A percentile compares a stretch with the other conserved stretches of the same genome.
Conservation (phyloP, 2,888 invertebrate species). For the Noctuana brunneofusca region DNA sequence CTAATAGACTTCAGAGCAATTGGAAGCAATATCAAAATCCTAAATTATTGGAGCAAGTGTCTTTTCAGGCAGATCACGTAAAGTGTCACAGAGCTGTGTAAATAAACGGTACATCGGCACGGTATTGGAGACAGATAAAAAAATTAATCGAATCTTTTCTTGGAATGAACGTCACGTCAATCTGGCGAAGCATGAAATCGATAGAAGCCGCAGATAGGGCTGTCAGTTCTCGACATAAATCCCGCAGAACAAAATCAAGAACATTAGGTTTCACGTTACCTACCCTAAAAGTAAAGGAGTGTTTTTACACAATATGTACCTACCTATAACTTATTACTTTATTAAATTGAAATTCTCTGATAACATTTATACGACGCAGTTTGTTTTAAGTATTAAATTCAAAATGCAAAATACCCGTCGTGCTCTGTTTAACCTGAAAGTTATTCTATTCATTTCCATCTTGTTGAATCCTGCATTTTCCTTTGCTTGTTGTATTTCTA, state of each 20-base stretch:
- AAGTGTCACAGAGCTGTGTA: background rate
- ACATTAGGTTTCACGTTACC: background rate
- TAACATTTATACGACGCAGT: too few species aligned
- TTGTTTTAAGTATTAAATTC: too few species aligned
- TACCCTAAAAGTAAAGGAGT: background rate
- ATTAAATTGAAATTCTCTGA: too few species aligned
- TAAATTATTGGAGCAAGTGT: background rate
- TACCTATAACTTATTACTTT: too few species aligned
- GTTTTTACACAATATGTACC: too few species aligned
- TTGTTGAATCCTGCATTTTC: too few species aligned
- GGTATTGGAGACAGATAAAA: slow-evolving; percentile 13
- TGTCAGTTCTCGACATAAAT: slow-evolving; percentile 28
- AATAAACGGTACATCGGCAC: slow-evolving; percentile 10
- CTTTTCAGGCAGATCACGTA: background rate
- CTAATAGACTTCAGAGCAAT: background rate
- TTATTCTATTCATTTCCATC: too few species aligned
- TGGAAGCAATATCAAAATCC: background rate
- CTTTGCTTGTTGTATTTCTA: too few species aligned
- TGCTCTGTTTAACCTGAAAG: too few species aligned
- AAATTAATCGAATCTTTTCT: slow-evolving; percentile 46
- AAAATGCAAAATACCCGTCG: too few species aligned
- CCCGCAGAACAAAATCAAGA: background rate
- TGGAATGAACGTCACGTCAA: slow-evolving; percentile 47
- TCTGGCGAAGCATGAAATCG: slow-evolving; percentile 57
- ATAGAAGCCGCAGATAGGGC: slow-evolving; percentile 45